Percentiles rank a stretch among this genome's conserved stretches.
Conservation (phyloP, 1,140 invertebrate genomes). For the Eueides isabella region DNA sequence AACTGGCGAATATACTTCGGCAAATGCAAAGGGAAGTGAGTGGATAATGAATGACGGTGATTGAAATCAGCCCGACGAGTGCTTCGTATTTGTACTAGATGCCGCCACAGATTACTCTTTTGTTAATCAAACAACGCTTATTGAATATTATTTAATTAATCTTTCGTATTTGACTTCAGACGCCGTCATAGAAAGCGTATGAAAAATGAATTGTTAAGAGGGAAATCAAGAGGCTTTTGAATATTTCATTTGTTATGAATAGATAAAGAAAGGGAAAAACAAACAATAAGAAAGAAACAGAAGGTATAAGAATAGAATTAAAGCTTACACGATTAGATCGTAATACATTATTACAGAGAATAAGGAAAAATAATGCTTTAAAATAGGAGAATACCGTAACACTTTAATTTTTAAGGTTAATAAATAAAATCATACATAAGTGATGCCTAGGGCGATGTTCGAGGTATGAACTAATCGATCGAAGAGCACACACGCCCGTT, state of each 20-base stretch:
- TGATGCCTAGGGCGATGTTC: slow-evolving; percentile 52
- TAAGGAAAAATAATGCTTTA: slow-evolving; percentile 48
- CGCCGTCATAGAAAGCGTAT: slow-evolving; percentile 49
- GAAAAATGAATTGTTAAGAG: slow-evolving; percentile 49
- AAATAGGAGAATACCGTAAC: slow-evolving; percentile 56
- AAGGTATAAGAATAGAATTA: not conserved
- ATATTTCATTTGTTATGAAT: slow-evolving; percentile 1
- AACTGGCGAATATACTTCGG: slow-evolving; percentile 71
- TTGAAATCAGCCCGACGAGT: slow-evolving; percentile 74
- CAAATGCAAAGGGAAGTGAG: slow-evolving; percentile 77
- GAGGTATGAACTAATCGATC: slow-evolving; percentile 73
- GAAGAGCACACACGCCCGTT: slow-evolving; percentile 69
- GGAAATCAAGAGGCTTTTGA: slow-evolving; percentile 45
- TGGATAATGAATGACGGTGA: slow-evolving; percentile 80
- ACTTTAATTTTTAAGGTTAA: slow-evolving; percentile 73
- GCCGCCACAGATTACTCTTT: slow-evolving; percentile 77
- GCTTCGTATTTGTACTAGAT: slow-evolving; percentile 76
- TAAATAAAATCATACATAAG: slow-evolving; percentile 74
- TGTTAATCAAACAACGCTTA: slow-evolving; percentile 80
- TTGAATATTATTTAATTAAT: slow-evolving; percentile 81
- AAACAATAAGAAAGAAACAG: not conserved
- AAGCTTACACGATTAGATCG: not conserved
- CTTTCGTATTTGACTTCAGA: slow-evolving; percentile 72
- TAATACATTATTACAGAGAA: slow-evolving; percentile 45
- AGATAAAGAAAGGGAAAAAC: too few species aligned